Evolutionary conservation across 2,797 vertebrate genomes (phyloP).

Genomic region (Enteromius unitaeniatus): DNA sequence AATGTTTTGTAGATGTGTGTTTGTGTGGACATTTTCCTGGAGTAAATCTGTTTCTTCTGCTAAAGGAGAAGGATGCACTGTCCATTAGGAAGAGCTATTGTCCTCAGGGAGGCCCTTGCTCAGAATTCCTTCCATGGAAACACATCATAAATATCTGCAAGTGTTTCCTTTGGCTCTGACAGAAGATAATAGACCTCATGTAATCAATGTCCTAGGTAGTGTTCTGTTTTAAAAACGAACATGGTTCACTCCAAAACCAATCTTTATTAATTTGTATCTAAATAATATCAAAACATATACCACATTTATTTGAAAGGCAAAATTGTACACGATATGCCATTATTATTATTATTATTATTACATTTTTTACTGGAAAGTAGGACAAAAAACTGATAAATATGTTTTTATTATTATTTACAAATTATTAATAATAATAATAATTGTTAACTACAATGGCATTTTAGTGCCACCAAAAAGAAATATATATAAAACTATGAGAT

Average conservation of each 20-base stretch:
- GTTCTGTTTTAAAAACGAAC: conserved; percentile 39
- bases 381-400: too few relatives aligned
- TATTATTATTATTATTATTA: neutral
- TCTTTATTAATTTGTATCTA: conserved; percentile 7
- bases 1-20: conserved; percentile 58
- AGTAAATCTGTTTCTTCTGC: conserved; percentile 51
- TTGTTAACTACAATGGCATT: too few relatives aligned
- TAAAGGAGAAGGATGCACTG: conserved; percentile 45
- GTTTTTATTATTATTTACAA: too few relatives aligned
- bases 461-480: too few relatives aligned
- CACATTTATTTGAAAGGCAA: neutral
- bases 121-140: conserved; percentile 62
- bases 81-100: conserved; percentile 60
- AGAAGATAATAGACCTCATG: conserved; percentile 50
- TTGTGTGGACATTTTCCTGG: conserved; percentile 31
- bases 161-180: conserved; percentile 61
- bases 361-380: neutral
- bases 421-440: too few relatives aligned
- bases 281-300: neutral
- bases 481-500: too few relatives aligned
- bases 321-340: neutral
- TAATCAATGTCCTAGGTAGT: conserved; percentile 50
- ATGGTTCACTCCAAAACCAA: conserved; percentile 19
- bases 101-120: conserved; percentile 41
- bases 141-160: conserved; percentile 59